Base-by-base conservation (phyloP, 2,113 vertebrate genomes). In the Vulpes lagopus region DNA sequence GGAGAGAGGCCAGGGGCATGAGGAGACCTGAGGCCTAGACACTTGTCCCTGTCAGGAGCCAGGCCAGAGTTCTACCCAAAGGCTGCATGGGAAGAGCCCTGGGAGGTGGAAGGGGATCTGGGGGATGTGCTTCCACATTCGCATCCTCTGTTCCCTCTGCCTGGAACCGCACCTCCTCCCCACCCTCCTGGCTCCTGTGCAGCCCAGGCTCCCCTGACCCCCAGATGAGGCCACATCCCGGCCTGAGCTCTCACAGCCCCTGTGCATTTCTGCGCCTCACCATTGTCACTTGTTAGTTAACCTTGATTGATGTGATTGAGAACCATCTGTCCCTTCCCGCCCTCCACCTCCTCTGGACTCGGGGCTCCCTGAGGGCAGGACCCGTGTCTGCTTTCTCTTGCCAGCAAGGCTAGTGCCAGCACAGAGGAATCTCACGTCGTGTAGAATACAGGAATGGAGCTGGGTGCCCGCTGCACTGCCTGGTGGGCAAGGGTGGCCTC, bases 241-340 rank as follows among this genome's bases (percentile, higher is more conserved):
- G 49, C 20, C 5, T 1, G 8, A 17, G 17, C 4, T 25, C 16
- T 51, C n/a, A 25, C 11, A 15, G 20, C 60, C 62, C 65, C 1
- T 0, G 2, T 8, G 15, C 14, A 16, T 53, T n/a, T 55, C 11
- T 25, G 22, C 62, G 1, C 3, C 73, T 49, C 32, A 4, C 0
- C 0, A 20, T 11, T 23, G 53, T 73, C 80, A 57, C 2, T 20
- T 19, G 85, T 17, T 59, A 62, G 71, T 27, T 25, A 71, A 60
- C 30, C 17, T 19, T 12, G 14, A 20, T 55, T 51, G 27, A 51
- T 65, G 64, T n/a, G 49, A 57, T 43, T 43, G 43, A 43, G 43
- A 43, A 43, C 43, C 43, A 5, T 43, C 49, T 53, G 0, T 7
- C 27, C 55, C 35, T 71, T 27, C 53, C 80, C 0, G 0, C 30